phyloP scores from a whole-genome alignment of 2,888 invertebrate species.

The Proisotoma minuta region DNA sequence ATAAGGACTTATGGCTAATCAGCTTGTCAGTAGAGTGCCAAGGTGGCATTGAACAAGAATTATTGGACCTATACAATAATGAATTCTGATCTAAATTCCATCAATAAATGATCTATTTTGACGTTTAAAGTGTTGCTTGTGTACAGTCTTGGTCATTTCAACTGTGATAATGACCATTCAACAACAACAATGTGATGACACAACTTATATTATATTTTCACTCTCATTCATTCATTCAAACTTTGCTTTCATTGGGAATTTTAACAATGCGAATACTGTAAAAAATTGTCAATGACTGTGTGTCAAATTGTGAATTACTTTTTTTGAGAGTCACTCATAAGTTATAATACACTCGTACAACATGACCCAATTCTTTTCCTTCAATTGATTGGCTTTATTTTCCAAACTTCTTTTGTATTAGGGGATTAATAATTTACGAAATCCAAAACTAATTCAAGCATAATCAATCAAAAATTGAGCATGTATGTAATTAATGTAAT shows the following conservation, averaged over 20 bases:
- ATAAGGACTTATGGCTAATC: slow-evolving; percentile 2
- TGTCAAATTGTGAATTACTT: not conserved
- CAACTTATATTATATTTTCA: no score
- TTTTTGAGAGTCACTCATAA: not conserved
- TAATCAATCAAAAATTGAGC: no score
- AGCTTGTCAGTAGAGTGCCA: slow-evolving; percentile 1
- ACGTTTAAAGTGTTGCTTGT: not conserved
- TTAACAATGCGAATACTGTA: slow-evolving; percentile 1
- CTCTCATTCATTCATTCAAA: no score
- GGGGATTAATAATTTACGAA: no score
- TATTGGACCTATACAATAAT: slow-evolving; percentile 1
- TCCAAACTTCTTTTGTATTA: no score
- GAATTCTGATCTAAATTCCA: not conserved
- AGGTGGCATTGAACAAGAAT: not conserved
- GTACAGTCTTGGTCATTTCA: not conserved
- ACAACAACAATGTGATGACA: not conserved
- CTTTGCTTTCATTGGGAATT: not conserved
- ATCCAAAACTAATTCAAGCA: no score
- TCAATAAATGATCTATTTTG: slow-evolving; percentile 2
- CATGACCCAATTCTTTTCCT: not conserved
- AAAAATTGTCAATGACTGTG: slow-evolving; percentile 4
- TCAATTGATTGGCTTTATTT: no score
- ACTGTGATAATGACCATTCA: not conserved
- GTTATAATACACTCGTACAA: not conserved
- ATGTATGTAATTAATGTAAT: no score